phyloP scores from a whole-genome alignment of 2,113 vertebrate species.

The Psettodes erumei region DNA sequence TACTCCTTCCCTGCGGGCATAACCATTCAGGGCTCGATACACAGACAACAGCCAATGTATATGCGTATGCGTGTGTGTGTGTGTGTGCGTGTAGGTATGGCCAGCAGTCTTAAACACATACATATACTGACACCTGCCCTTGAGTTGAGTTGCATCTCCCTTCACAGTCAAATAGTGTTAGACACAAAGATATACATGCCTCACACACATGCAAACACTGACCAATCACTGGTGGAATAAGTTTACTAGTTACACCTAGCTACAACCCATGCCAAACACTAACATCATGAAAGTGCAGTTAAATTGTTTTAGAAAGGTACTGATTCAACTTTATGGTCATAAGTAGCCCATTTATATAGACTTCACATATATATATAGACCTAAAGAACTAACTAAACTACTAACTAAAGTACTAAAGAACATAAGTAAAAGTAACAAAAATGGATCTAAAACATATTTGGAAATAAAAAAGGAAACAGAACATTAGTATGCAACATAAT shows the following conservation, averaged over 20 bases:
- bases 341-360: neutral
- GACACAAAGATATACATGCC: slow-evolving; percentile 4
- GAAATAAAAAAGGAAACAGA: neutral
- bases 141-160: slow-evolving; percentile 43
- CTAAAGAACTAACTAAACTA: too few species aligned
- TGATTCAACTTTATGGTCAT: neutral
- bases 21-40: slow-evolving; percentile 68
- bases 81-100: neutral
- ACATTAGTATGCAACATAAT: neutral
- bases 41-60: slow-evolving; percentile 56
- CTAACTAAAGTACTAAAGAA: too few species aligned
- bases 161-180: slow-evolving; percentile 6
- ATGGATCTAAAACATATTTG: too few species aligned
- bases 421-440: too few species aligned
- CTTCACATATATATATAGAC: too few species aligned
- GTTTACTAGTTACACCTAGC: neutral
- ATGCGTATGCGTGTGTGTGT: slow-evolving; percentile 49
- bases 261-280: slow-evolving; percentile 1
- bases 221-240: neutral
- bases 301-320: neutral
- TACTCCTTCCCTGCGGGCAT: slow-evolving; percentile 72
- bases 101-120: slow-evolving; percentile 31
- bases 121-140: slow-evolving; percentile 69
- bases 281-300: neutral
- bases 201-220: neutral